Percentiles rank a stretch among this genome's conserved stretches.
phyloP scores from a whole-genome alignment of 2,888 invertebrate species.

The Sphecodes monilicornis region DNA sequence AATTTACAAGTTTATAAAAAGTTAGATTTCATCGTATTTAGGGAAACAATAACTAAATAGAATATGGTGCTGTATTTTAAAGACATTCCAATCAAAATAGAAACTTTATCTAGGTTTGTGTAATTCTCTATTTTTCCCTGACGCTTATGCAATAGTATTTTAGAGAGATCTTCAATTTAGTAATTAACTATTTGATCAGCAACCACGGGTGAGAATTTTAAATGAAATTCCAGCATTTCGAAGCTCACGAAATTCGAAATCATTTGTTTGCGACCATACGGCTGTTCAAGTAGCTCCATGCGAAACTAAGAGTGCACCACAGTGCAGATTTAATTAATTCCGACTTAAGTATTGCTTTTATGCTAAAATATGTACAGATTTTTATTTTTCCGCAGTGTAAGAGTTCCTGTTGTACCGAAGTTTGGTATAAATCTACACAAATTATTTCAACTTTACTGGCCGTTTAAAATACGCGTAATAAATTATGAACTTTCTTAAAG shows the following conservation, averaged over 20 bases:
- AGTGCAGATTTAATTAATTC: slow-evolving; percentile 7
- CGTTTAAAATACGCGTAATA: neutral
- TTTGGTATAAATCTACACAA: slow-evolving; percentile 1
- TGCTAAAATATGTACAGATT: neutral
- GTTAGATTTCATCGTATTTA: neutral
- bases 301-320: neutral
- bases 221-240: neutral
- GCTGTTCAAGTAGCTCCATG: neutral
- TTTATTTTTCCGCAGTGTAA: neutral
- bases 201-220: neutral
- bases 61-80: neutral
- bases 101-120: neutral
- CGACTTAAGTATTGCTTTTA: neutral
- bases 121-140: neutral
- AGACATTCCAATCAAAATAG: neutral
- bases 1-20: neutral
- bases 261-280: neutral
- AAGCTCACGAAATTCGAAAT: neutral
- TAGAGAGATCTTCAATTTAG: neutral
- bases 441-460: neutral
- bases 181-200: neutral
- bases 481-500: neutral
- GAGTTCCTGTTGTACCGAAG: neutral
- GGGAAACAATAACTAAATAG: neutral
- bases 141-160: neutral